A percentile compares a stretch with the other conserved stretches of the same genome.
Conservation (phyloP, 2,797 vertebrate genomes). For the Cyprinella venusta region DNA sequence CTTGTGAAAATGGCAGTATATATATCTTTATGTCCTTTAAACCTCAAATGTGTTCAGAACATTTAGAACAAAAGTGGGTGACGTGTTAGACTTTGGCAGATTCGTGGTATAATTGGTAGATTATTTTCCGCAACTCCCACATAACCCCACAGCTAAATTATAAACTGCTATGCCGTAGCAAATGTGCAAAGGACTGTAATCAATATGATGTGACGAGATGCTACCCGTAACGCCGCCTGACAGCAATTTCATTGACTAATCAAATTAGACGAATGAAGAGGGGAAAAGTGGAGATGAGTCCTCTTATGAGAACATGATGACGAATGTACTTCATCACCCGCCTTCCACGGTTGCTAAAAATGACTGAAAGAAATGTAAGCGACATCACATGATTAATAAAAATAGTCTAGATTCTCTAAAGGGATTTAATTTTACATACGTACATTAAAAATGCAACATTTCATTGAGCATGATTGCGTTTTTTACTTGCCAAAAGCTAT, state of each 20-base stretch:
- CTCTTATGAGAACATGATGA: conserved; percentile 41
- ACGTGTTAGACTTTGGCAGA: background rate
- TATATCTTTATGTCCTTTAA: no score
- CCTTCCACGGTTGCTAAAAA: conserved; percentile 41
- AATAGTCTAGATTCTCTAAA: conserved; percentile 25
- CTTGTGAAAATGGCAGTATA: no score
- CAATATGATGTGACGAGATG: conserved; percentile 53
- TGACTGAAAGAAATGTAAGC: conserved; percentile 22
- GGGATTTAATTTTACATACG: conserved; percentile 18
- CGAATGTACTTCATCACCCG: conserved; percentile 50
- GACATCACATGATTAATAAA: conserved; percentile 41
- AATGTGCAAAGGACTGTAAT: conserved; percentile 35
- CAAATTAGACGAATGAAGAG: conserved; percentile 57
- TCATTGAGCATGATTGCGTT: background rate
- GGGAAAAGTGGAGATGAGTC: conserved; percentile 45
- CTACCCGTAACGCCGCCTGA: conserved; percentile 49
- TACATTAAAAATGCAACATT: conserved; percentile 23
- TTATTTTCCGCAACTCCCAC: background rate
- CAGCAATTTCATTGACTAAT: conserved; percentile 56
- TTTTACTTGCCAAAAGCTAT: conserved; percentile 13
- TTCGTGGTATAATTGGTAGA: background rate
- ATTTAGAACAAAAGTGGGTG: background rate
- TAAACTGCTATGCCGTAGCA: conserved; percentile 16
- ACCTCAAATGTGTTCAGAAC: background rate
- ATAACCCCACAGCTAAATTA: conserved; percentile 17